Evolutionary conservation across 1,140 invertebrate genomes (phyloP).

Genomic region (Sitophilus oryzae): DNA sequence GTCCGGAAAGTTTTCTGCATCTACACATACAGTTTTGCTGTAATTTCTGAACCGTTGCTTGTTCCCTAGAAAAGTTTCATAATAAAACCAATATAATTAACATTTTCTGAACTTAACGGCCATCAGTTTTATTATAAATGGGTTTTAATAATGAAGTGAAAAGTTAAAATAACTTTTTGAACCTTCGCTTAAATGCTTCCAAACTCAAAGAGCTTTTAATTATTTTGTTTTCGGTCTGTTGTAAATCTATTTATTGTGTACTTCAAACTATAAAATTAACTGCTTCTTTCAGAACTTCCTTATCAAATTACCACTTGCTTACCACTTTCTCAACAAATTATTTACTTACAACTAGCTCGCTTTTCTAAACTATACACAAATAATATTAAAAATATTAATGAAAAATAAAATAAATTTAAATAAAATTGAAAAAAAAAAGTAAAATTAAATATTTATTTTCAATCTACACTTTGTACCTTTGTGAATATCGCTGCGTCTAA

Average conservation of each 20-base stretch:
- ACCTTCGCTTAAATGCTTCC: neutral
- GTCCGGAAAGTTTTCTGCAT: slow-evolving; percentile 12
- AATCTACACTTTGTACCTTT: too few relatives aligned
- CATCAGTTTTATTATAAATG: slow-evolving; percentile 19
- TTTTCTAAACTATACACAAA: too few relatives aligned
- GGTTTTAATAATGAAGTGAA: slow-evolving; percentile 19
- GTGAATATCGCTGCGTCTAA: too few relatives aligned
- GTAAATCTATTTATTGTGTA: slow-evolving; percentile 1
- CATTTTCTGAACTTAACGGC: slow-evolving; percentile 16
- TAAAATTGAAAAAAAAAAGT: too few relatives aligned
- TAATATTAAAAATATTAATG: too few relatives aligned
- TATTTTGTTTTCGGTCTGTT: slow-evolving; percentile 8
- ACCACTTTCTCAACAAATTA: too few relatives aligned
- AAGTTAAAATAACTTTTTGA: slow-evolving; percentile 13
- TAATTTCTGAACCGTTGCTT: slow-evolving; percentile 16
- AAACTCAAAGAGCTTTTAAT: slow-evolving; percentile 10
- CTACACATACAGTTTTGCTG: slow-evolving; percentile 14
- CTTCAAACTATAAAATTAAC: too few relatives aligned
- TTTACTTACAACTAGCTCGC: too few relatives aligned
- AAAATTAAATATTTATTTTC: too few relatives aligned
- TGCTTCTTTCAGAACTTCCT: too few relatives aligned
- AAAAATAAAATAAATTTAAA: too few relatives aligned
- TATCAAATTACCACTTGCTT: too few relatives aligned
- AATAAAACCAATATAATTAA: slow-evolving; percentile 23
- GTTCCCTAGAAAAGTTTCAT: slow-evolving; percentile 14